These are phyloP conservation scores for Epistrophella euchroma DNA, from an alignment of 2,888 invertebrate genomes.

Conservation along the genomic window DNA sequence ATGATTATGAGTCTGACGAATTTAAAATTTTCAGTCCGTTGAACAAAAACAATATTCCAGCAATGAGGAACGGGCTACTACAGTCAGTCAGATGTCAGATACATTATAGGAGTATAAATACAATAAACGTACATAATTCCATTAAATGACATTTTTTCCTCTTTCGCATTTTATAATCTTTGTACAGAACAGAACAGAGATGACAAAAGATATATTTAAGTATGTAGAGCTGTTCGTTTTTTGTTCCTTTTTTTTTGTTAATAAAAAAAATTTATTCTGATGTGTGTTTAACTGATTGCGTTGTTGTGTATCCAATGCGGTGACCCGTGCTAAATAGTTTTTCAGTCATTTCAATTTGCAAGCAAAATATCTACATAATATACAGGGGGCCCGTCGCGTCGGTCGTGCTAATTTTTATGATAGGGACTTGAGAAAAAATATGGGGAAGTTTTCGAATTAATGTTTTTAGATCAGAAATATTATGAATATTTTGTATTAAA, in stretches of 20 bases:
- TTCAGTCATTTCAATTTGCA: constrained; percentile 28
- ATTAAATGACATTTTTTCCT: constrained; percentile 67
- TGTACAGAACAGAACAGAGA: constrained; percentile 9
- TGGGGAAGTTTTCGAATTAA: not conserved
- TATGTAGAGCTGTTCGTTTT: constrained; percentile 36
- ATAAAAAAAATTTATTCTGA: constrained; percentile 40
- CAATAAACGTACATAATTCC: constrained; percentile 66
- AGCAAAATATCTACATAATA: constrained; percentile 14
- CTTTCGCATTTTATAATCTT: constrained; percentile 53
- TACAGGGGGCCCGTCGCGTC: constrained; percentile 23
- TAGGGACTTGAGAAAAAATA: not conserved
- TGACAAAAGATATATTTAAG: constrained; percentile 52
- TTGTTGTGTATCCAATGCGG: constrained; percentile 40
- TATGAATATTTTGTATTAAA: not conserved
- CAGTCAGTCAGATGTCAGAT: constrained; percentile 17
- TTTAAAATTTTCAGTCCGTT: constrained; percentile 18
- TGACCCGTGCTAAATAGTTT: constrained; percentile 52
- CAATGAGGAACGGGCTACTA: not conserved
- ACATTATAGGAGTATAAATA: constrained; percentile 15
- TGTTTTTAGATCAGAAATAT: not conserved
- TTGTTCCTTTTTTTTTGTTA: constrained; percentile 9
- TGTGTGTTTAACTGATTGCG: constrained; percentile 60
- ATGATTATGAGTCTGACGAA: constrained; percentile 7
- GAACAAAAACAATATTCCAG: constrained; percentile 14
- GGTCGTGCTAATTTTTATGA: constrained; percentile 1